These are phyloP conservation scores for Argyresthia albistria DNA, from an alignment of 2,888 invertebrate genomes.

Conservation along the genomic window DNA sequence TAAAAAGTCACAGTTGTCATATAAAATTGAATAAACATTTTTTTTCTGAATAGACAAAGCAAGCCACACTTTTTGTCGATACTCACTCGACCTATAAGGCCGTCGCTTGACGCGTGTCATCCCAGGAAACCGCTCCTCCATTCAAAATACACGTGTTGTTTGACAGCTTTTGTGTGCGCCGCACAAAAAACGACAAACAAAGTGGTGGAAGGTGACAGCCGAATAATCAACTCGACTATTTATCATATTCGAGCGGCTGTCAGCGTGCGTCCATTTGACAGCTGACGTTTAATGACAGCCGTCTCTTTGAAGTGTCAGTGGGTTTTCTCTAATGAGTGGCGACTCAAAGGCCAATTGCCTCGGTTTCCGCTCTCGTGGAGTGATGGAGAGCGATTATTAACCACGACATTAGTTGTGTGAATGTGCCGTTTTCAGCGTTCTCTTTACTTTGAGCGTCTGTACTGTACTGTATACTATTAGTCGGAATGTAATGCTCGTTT, in stretches of 20 bases:
- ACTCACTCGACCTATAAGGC: neutral
- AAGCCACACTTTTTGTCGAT: neutral
- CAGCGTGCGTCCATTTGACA: slow-evolving; percentile 23
- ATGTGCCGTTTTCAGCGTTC: neutral
- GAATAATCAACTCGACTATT: slow-evolving; percentile 48
- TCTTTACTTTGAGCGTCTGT: neutral
- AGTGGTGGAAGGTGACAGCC: slow-evolving; percentile 18
- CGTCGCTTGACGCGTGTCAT: slow-evolving; percentile 7
- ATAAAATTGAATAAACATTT: neutral
- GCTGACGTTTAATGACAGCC: slow-evolving; percentile 34
- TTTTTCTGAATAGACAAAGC: neutral
- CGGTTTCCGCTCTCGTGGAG: slow-evolving; percentile 6
- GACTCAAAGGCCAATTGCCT: slow-evolving; percentile 13
- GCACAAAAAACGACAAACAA: slow-evolving; percentile 22
- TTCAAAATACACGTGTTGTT: slow-evolving; percentile 20
- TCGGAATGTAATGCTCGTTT: neutral
- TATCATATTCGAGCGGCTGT: slow-evolving; percentile 38
- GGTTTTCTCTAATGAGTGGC: slow-evolving; percentile 39
- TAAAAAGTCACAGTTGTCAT: neutral
- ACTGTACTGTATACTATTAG: neutral
- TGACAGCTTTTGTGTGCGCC: slow-evolving; percentile 37
- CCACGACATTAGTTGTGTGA: slow-evolving; percentile 1
- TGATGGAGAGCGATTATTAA: slow-evolving; percentile 10
- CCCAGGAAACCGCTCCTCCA: slow-evolving; percentile 6
- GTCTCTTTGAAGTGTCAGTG: slow-evolving; percentile 49